Evolutionary conservation across 2,888 invertebrate species (phyloP).

Genomic region (Xestia ashworthii): DNA sequence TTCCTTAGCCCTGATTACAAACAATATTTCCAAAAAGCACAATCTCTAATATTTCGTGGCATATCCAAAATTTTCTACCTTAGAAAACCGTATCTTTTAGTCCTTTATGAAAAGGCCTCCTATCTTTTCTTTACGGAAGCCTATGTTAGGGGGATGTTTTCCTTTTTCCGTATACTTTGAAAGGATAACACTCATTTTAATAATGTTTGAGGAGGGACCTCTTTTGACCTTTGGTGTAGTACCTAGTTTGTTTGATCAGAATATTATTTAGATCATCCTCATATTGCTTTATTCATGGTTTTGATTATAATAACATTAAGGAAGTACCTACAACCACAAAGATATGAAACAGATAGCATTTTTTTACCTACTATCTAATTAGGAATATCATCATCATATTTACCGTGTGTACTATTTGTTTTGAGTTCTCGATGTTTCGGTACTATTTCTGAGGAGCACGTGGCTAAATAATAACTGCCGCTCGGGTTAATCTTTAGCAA

Average conservation of each 20-base stretch:
- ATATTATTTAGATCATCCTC: conserved; percentile 15
- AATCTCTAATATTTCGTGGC: conserved; percentile 2
- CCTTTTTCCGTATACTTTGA: conserved; percentile 37
- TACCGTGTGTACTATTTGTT: background rate
- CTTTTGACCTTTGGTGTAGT: conserved; percentile 19
- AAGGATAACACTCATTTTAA: conserved; percentile 43
- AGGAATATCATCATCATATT: background rate
- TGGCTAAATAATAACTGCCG: too few species aligned
- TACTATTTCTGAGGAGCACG: background rate
- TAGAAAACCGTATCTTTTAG: conserved; percentile 25
- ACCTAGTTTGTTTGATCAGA: conserved; percentile 20
- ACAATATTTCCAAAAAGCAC: background rate
- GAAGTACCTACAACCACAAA: background rate
- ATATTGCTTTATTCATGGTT: conserved; percentile 4
- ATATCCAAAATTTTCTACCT: conserved; percentile 4
- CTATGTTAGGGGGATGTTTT: conserved; percentile 17
- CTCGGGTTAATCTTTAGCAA: too few species aligned
- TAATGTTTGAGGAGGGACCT: conserved; percentile 45
- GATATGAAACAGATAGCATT: background rate
- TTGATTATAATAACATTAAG: conserved; percentile 1
- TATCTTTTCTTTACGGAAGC: conserved; percentile 32
- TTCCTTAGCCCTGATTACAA: background rate
- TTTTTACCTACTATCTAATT: background rate
- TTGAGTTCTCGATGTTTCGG: background rate
- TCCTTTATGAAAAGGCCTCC: conserved; percentile 29